Evolutionary conservation across 1,140 invertebrate species (phyloP).

Genomic region (Drosophila guanche): DNA sequence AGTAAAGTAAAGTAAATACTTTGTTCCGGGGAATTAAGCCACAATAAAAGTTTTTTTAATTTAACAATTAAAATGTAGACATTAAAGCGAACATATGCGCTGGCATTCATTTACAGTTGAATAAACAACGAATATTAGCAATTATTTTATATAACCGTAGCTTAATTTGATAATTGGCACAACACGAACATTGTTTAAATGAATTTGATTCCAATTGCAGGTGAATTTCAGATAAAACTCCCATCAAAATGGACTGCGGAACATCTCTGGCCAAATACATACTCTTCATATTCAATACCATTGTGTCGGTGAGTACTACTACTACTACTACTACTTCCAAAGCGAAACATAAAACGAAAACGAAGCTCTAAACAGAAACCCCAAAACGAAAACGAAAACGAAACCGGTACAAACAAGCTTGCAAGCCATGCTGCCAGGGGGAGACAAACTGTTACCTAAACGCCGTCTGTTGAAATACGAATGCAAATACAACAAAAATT

Average conservation of each 20-base stretch:
- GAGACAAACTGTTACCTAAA: constrained; percentile 38
- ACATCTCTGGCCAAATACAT: constrained; percentile 92
- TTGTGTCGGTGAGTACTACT: constrained; percentile 90
- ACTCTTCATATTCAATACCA: constrained; percentile 92
- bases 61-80: too few relatives aligned
- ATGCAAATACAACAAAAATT: constrained; percentile 1
- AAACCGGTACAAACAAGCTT: constrained; percentile 37
- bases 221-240: constrained; percentile 30
- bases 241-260: constrained; percentile 86
- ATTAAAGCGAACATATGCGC: too few relatives aligned
- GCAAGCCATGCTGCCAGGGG: constrained; percentile 24
- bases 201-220: constrained; percentile 10
- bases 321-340: neutral
- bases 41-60: too few relatives aligned
- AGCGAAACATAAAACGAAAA: constrained; percentile 9
- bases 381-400: constrained; percentile 43
- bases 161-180: too few relatives aligned
- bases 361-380: constrained; percentile 7
- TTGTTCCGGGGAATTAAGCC: too few relatives aligned
- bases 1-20: too few relatives aligned
- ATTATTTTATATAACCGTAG: too few relatives aligned
- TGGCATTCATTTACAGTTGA: too few relatives aligned
- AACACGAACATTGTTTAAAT: neutral
- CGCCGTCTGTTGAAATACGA: constrained; percentile 31
- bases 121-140: too few relatives aligned